Conservation (phyloP, 2,113 vertebrate genomes). For the Scopus umbretta region DNA sequence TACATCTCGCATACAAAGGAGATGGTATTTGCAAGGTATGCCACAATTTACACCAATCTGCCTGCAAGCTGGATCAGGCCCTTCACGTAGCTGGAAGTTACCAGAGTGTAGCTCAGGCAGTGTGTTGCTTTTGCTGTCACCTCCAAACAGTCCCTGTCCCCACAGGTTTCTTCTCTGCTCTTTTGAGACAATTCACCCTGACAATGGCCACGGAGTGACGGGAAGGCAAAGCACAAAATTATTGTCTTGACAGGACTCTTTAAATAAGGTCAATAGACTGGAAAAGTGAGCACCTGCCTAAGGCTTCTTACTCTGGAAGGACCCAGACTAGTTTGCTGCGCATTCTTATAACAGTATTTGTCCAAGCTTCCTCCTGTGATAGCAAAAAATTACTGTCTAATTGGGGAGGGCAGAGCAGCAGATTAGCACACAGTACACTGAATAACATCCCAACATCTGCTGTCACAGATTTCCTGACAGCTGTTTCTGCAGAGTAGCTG, state of each 20-base stretch:
- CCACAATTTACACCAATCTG: background rate
- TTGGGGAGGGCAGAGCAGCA: background rate
- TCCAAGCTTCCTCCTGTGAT: background rate
- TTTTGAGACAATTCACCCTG: background rate
- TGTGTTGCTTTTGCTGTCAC: background rate
- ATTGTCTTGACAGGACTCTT: constrained; percentile 11
- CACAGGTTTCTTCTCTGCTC: background rate
- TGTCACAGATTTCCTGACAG: constrained; percentile 59
- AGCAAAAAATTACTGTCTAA: background rate
- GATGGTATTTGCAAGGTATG: background rate
- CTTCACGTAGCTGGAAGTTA: background rate
- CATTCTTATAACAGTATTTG: background rate
- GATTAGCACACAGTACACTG: constrained; percentile 18
- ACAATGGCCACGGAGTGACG: background rate
- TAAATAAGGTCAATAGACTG: constrained; percentile 2
- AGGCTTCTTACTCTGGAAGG: background rate
- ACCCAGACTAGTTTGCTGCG: background rate
- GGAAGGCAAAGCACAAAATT: background rate
- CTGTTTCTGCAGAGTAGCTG: constrained; percentile 39
- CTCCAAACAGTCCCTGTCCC: background rate
- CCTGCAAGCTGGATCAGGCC: background rate
- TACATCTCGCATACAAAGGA: background rate
- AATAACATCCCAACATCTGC: constrained; percentile 49
- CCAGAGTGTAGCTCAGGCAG: background rate
- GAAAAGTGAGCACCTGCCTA: constrained; percentile 1